Evolutionary conservation across 1,140 invertebrate genomes (phyloP), one percentile per base, ranked within the genome.

Genomic region (Pogonus chalceus): DNA sequence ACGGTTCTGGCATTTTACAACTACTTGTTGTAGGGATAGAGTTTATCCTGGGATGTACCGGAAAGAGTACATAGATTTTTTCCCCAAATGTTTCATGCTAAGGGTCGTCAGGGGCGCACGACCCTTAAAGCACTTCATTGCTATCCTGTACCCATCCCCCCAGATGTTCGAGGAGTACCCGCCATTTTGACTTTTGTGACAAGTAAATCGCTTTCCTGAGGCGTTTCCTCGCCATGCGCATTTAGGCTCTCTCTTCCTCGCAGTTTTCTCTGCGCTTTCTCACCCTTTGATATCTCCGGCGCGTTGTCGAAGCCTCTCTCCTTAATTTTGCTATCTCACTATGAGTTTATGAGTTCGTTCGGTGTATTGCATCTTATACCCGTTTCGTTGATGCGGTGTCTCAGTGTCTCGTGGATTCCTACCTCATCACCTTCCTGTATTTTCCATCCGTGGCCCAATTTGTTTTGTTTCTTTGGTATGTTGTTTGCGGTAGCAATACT

Each of bases 151-250:
- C 4, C 26, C 26, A 4, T 31, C 26, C 14, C 26, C 26, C 26
- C 26, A 31, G 4, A 31, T 14, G 26, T 31, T 31, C 26, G 26
- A 4, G 14, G 14, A 31, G 26, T 4, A 4, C 14, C 14, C 26
- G 4, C 26, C 26, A 31, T 4, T 14, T 7, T 31, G 4, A 4
- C 14, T 31, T 31, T 31, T 31, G 26, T 7, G 26, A 31, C 4
- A 4, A 14, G 26, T 18, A 52, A 58, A 63, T 12, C 4, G 21
- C 48, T 54, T n/a, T 43, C 7, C 23, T 47, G 0, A 64, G 53
- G 1, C 26, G 0, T 31, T 51, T 57, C 12, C 51, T 60, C 2
- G 53, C 50, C n/a, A 20, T 20, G 16, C 46, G 46, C 35, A 16
- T 18, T 1, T 55, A 23, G 46, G 14, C 24, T 23, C 10, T 55